Percentiles rank a stretch among this genome's conserved stretches.
Conservation (phyloP, 2,797 vertebrate genomes). For the Phrynocephalus guinanensis region DNA sequence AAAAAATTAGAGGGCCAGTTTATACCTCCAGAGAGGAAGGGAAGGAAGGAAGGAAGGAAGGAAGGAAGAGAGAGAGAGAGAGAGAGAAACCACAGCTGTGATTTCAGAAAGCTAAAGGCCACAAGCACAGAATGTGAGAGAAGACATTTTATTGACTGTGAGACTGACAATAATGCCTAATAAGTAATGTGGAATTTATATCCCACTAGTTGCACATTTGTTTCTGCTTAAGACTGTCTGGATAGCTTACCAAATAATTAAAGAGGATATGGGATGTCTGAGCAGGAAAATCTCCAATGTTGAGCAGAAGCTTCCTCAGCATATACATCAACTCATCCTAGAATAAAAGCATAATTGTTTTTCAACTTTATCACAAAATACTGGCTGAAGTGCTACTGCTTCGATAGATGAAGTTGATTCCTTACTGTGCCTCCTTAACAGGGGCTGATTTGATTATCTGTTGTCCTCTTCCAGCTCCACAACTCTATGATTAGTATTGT, state of each 20-base stretch:
- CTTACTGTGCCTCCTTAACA: too few relatives aligned
- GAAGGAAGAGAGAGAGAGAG: background rate
- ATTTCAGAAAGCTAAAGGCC: conserved; percentile 1
- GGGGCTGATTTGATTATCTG: too few relatives aligned
- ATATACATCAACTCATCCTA: conserved; percentile 99
- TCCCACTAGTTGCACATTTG: conserved; percentile 2
- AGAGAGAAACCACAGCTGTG: background rate
- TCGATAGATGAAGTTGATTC: too few relatives aligned
- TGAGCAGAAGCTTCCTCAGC: conserved; percentile 96
- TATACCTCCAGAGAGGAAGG: background rate
- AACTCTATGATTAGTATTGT: too few relatives aligned
- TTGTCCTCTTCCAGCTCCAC: too few relatives aligned
- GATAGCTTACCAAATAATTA: conserved; percentile 92
- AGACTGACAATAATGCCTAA: background rate
- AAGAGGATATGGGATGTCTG: conserved; percentile 99
- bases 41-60: background rate
- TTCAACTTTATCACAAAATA: conserved; percentile 20
- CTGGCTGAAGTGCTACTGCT: too few relatives aligned
- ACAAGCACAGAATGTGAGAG: background rate
- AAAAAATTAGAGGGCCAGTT: background rate
- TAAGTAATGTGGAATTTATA: background rate
- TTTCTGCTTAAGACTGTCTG: background rate
- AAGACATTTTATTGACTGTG: background rate
- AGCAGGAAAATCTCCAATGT: conserved; percentile 97
- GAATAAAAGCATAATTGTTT: conserved; percentile 58